Conservation (phyloP, 2,113 vertebrate genomes). For the Lasiurus cinereus region DNA sequence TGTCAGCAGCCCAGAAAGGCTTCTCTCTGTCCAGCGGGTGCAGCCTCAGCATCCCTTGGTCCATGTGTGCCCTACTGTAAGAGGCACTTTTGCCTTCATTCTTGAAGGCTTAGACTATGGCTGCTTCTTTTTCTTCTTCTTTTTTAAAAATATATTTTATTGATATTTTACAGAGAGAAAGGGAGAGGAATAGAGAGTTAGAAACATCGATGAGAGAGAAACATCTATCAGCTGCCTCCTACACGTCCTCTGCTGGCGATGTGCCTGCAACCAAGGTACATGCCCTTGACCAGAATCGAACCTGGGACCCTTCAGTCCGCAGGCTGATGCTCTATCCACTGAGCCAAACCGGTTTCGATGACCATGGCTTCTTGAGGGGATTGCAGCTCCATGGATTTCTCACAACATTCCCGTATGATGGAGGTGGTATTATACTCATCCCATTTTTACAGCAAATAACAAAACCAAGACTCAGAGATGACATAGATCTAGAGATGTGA, state of each 20-base stretch:
- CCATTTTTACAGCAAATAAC: neutral
- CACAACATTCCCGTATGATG: neutral
- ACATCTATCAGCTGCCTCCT: too few species aligned
- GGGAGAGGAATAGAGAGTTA: too few species aligned
- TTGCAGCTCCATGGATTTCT: neutral
- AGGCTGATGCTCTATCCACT: too few species aligned
- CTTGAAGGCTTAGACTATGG: neutral
- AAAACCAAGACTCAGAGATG: neutral
- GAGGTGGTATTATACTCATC: neutral
- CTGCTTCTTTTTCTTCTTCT: neutral
- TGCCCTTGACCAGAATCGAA: too few species aligned
- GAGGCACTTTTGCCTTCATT: neutral
- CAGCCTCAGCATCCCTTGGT: neutral
- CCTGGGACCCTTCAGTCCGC: too few species aligned
- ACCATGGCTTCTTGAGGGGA: neutral
- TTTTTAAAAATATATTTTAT: too few species aligned
- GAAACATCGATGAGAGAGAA: too few species aligned
- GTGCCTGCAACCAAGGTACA: too few species aligned
- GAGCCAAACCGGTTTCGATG: too few species aligned
- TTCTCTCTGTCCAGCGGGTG: neutral
- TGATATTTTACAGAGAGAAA: too few species aligned
- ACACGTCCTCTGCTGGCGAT: too few species aligned
- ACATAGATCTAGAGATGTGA: neutral
- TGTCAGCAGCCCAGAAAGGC: neutral
- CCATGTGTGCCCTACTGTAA: neutral